A percentile compares a stretch with the other conserved stretches of the same genome.
These are phyloP conservation scores for Paramormyrops hopkinsi DNA, from an alignment of 2,797 vertebrate genomes.

Conservation along the genomic window DNA sequence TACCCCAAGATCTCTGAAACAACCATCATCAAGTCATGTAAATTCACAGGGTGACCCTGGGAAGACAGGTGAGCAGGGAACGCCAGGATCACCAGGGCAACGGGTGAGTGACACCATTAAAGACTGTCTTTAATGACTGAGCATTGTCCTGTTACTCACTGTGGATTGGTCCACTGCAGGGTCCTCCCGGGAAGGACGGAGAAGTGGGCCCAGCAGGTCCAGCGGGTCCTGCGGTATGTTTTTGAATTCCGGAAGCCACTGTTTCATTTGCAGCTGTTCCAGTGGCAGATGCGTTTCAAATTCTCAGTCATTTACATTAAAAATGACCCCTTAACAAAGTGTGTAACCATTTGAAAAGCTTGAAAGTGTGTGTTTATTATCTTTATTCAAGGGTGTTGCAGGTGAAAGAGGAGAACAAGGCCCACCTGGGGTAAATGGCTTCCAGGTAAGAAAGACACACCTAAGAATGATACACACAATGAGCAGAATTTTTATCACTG, in stretches of 20 bases:
- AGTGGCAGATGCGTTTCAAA: background rate
- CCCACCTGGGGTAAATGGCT: constrained; percentile 91
- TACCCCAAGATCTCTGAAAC: background rate
- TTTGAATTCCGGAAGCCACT: background rate
- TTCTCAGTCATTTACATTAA: background rate
- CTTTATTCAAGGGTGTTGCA: constrained; percentile 73
- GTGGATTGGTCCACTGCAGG: constrained; percentile 56
- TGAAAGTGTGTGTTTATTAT: constrained; percentile 1
- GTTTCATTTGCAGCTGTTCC: background rate
- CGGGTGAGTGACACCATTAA: constrained; percentile 68
- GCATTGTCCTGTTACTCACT: background rate
- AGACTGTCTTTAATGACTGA: background rate
- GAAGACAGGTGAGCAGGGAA: constrained; percentile 91
- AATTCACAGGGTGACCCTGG: constrained; percentile 83
- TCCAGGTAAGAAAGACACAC: constrained; percentile 68
- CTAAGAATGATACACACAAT: background rate
- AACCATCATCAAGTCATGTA: background rate
- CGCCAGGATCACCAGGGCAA: constrained; percentile 83
- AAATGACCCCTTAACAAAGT: background rate
- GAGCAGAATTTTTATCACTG: background rate
- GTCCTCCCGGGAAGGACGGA: constrained; percentile 94
- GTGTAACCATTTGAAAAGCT: background rate
- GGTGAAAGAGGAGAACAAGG: constrained; percentile 97
- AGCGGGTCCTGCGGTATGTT: constrained; percentile 82
- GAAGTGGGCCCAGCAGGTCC: constrained; percentile 93